A percentile compares a stretch with the other conserved stretches of the same genome.
These are phyloP conservation scores for Mustela nigripes DNA, from an alignment of 2,113 vertebrate genomes.

Conservation along the genomic window DNA sequence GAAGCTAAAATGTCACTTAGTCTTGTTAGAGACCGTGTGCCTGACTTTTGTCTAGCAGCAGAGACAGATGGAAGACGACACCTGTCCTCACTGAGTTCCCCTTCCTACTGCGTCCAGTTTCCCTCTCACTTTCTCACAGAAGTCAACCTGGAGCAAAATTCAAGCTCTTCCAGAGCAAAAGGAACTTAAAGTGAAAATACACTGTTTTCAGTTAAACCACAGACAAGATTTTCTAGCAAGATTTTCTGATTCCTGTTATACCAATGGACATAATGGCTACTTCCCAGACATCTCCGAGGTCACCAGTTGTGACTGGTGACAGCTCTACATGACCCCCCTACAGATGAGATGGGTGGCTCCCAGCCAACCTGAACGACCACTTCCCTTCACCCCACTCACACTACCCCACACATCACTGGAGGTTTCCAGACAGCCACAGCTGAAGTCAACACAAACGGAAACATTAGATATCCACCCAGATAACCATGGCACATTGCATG, in stretches of 20 bases:
- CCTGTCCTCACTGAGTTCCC: fast-evolving
- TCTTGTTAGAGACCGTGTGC: not conserved
- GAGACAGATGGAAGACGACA: not conserved
- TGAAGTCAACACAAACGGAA: not conserved
- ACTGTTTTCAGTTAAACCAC: not conserved
- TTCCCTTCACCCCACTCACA: too few species aligned
- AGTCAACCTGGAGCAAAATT: not conserved
- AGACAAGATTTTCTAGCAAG: not conserved
- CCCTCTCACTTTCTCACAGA: not conserved
- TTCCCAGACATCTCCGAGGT: too few species aligned
- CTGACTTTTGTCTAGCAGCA: not conserved
- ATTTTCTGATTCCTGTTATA: not conserved
- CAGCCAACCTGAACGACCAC: not conserved
- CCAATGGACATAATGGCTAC: fast-evolving
- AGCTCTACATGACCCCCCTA: not conserved
- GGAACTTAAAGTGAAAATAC: not conserved
- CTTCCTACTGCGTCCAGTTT: not conserved
- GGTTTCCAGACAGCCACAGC: not conserved
- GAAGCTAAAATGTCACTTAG: not conserved
- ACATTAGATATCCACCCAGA: not conserved
- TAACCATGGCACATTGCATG: not conserved
- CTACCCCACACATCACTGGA: not conserved
- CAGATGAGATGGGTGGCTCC: not conserved
- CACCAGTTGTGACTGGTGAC: not conserved
- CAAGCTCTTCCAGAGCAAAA: not conserved